Percentiles rank a stretch among this genome's conserved stretches.
Evolutionary conservation across 2,113 vertebrate genomes (phyloP).

Genomic region (Amia ocellicauda): DNA sequence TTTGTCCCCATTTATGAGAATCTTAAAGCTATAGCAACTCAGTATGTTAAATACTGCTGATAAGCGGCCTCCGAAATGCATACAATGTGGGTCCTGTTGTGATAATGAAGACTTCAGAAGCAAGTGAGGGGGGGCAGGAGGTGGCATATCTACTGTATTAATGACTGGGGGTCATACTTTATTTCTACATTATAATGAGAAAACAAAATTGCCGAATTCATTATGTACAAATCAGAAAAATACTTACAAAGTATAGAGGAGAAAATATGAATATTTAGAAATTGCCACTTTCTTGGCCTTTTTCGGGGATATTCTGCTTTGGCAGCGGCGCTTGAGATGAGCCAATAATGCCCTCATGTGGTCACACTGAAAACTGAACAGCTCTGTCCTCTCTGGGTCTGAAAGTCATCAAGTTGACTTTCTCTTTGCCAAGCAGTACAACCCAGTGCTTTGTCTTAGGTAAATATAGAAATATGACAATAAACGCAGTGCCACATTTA

Average conservation of each 20-base stretch:
- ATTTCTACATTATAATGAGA: slow-evolving; percentile 31
- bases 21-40: background rate
- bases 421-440: background rate
- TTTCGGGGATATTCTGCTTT: slow-evolving; percentile 22
- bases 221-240: slow-evolving; percentile 48
- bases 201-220: slow-evolving; percentile 56
- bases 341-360: slow-evolving; percentile 70
- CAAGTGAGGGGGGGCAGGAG: slow-evolving; percentile 15
- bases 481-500: no score
- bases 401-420: background rate
- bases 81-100: slow-evolving; percentile 35
- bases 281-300: slow-evolving; percentile 30
- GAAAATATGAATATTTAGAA: slow-evolving; percentile 34
- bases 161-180: background rate
- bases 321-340: slow-evolving; percentile 33
- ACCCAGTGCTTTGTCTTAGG: no score
- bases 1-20: no score
- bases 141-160: slow-evolving; percentile 2
- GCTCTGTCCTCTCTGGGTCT: no score
- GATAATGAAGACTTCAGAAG: slow-evolving; percentile 48
- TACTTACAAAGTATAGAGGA: slow-evolving; percentile 43
- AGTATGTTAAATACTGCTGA: slow-evolving; percentile 35
- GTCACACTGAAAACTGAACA: slow-evolving; percentile 31
- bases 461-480: no score
- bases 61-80: slow-evolving; percentile 25